Conservation (phyloP, 1,140 invertebrate species). For the Drosophila pandora region DNA sequence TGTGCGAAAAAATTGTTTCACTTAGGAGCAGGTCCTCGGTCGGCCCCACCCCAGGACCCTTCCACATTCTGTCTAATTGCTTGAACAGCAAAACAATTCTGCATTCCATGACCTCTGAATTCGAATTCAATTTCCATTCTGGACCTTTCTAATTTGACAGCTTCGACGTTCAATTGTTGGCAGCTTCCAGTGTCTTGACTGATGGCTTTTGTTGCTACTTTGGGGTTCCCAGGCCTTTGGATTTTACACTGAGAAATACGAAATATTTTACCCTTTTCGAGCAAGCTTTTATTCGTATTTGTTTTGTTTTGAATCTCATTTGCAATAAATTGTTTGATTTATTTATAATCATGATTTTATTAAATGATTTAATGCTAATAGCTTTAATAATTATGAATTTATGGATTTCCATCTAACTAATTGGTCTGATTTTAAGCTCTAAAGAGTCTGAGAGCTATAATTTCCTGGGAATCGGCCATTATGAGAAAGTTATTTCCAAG, state of each 20-base stretch:
- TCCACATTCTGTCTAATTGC: slow-evolving; percentile 49
- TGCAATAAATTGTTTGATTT: no score
- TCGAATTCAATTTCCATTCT: slow-evolving; percentile 25
- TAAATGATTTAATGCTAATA: no score
- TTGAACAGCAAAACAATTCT: slow-evolving; percentile 53
- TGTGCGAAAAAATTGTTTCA: neutral
- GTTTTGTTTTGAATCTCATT: no score
- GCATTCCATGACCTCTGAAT: slow-evolving; percentile 19
- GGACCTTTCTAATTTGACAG: slow-evolving; percentile 57
- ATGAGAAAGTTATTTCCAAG: no score
- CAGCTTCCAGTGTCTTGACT: slow-evolving; percentile 19
- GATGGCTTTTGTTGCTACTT: neutral
- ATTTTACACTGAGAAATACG: neutral
- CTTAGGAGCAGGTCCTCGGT: neutral
- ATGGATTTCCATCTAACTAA: no score
- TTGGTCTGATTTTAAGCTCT: no score
- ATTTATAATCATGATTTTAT: no score
- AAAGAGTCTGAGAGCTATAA: no score
- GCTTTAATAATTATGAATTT: no score
- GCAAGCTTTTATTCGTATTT: no score
- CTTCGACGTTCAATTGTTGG: slow-evolving; percentile 61
- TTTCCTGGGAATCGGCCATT: no score
- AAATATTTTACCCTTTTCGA: no score
- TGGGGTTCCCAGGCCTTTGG: neutral
- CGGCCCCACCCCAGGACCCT: neutral